phyloP scores from a whole-genome alignment of 2,888 invertebrate species.

The Polydrusus pterygomalis region DNA sequence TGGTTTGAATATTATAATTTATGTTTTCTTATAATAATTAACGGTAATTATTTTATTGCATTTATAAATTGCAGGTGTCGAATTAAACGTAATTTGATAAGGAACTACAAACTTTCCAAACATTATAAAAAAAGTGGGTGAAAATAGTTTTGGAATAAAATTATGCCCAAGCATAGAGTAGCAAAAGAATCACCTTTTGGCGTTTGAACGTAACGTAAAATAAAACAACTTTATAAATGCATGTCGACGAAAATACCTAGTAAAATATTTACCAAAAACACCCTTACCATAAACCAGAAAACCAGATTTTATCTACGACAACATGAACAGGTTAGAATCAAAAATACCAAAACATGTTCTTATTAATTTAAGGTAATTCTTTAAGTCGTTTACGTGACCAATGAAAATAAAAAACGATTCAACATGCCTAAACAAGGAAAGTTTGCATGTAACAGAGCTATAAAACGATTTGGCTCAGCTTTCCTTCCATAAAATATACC shows the following conservation, averaged over 20 bases:
- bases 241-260: neutral
- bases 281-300: conserved; percentile 1
- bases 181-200: too few relatives aligned
- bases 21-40: too few relatives aligned
- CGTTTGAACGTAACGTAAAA: neutral
- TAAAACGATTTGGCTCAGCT: conserved; percentile 50
- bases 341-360: conserved; percentile 28
- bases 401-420: conserved; percentile 34
- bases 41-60: too few relatives aligned
- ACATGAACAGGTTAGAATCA: conserved; percentile 14
- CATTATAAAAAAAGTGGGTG: too few relatives aligned
- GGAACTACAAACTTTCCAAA: too few relatives aligned
- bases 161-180: too few relatives aligned
- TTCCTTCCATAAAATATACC: conserved; percentile 43
- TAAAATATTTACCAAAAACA: neutral
- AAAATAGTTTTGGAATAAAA: too few relatives aligned
- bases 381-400: conserved; percentile 39
- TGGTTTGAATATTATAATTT: too few relatives aligned
- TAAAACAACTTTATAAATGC: neutral
- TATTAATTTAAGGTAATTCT: conserved; percentile 35
- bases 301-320: conserved; percentile 1
- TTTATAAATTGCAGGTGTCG: too few relatives aligned
- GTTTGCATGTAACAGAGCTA: conserved; percentile 48
- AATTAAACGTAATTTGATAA: too few relatives aligned
- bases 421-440: conserved; percentile 44